phyloP scores from a whole-genome alignment of 2,888 invertebrate species.

The Ormyrus nitidulus region DNA sequence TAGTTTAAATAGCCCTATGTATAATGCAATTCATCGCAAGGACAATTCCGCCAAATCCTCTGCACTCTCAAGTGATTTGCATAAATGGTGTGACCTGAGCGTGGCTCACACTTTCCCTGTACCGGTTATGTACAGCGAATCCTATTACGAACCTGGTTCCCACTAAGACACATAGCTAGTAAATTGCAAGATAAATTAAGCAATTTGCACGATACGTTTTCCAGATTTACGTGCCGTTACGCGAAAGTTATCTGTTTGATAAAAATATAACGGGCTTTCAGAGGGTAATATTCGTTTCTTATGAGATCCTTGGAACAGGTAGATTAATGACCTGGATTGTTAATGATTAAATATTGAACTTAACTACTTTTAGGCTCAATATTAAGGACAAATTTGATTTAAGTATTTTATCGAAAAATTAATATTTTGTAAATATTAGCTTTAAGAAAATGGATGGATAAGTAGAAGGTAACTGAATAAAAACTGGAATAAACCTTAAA shows the following conservation, averaged over 20 bases:
- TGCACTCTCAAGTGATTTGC: constrained; percentile 28
- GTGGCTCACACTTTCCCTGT: constrained; percentile 15
- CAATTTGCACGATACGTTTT: not conserved
- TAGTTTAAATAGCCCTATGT: constrained; percentile 2
- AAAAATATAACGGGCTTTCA: too few relatives aligned
- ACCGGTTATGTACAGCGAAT: constrained; percentile 22
- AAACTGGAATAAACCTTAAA: not conserved
- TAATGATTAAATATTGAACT: too few relatives aligned
- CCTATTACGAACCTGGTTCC: constrained; percentile 7
- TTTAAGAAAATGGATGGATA: not conserved
- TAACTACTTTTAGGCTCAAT: too few relatives aligned
- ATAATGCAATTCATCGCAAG: constrained; percentile 21
- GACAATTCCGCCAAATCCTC: constrained; percentile 27
- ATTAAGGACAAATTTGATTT: too few relatives aligned
- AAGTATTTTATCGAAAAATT: too few relatives aligned
- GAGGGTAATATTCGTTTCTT: too few relatives aligned
- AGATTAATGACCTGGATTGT: too few relatives aligned
- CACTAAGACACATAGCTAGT: constrained; percentile 10
- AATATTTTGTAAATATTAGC: too few relatives aligned
- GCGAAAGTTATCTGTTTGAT: too few relatives aligned
- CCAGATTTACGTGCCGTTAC: too few relatives aligned
- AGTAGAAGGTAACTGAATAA: constrained; percentile 5
- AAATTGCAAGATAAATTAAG: not conserved
- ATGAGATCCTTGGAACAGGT: too few relatives aligned
- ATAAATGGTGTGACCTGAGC: constrained; percentile 29